Percentiles rank a stretch among this genome's conserved stretches.
Evolutionary conservation across 2,888 invertebrate species (phyloP).

Genomic region (Busseola fusca): DNA sequence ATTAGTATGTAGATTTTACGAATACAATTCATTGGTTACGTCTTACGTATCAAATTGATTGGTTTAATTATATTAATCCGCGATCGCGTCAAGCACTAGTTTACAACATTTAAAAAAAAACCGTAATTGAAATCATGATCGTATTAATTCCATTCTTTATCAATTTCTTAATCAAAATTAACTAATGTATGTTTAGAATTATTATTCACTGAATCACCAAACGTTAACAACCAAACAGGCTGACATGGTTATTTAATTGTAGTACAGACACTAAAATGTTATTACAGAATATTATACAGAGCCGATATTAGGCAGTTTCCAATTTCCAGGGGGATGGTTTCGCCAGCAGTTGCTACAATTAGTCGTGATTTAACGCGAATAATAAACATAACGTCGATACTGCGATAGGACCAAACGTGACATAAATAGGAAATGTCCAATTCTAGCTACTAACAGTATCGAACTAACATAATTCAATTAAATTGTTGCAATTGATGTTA

Average conservation of each 20-base stretch:
- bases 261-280: slow-evolving; percentile 27
- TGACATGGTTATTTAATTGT: slow-evolving; percentile 9
- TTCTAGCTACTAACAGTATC: slow-evolving; percentile 50
- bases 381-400: slow-evolving; percentile 69
- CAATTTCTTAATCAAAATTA: slow-evolving; percentile 3
- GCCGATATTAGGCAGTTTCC: slow-evolving; percentile 51
- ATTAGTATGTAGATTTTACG: not conserved
- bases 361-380: slow-evolving; percentile 72
- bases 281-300: slow-evolving; percentile 47
- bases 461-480: slow-evolving; percentile 64
- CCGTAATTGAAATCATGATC: slow-evolving; percentile 3
- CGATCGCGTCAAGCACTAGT: too few species aligned
- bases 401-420: slow-evolving; percentile 69
- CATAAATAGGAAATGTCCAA: slow-evolving; percentile 66
- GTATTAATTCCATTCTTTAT: not conserved
- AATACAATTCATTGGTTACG: too few species aligned
- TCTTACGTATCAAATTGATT: slow-evolving; percentile 3
- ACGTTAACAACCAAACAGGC: slow-evolving; percentile 9
- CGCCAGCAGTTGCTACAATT: slow-evolving; percentile 66
- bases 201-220: not conserved
- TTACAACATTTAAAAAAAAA: too few species aligned
- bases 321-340: slow-evolving; percentile 51
- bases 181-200: slow-evolving; percentile 1
- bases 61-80: slow-evolving; percentile 9
- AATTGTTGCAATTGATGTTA: slow-evolving; percentile 51